phyloP scores from a whole-genome alignment of 37 sponge, comb jelly and placozoan species.

The Halisarca cf. caerulea region DNA sequence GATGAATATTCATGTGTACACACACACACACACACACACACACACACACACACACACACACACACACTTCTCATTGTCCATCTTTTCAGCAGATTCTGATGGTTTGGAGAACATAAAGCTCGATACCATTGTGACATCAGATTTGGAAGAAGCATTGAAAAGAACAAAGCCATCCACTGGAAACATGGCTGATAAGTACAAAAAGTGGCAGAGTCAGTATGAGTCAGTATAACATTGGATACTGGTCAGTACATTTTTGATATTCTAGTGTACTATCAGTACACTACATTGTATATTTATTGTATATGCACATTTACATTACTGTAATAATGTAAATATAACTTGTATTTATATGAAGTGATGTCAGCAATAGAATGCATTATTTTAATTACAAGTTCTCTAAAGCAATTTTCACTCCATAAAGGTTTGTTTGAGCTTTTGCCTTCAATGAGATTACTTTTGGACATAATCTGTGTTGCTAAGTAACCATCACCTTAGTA shows the following conservation, averaged over 20 bases:
- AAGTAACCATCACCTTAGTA: background rate
- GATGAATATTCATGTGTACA: background rate
- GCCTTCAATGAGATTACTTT: background rate
- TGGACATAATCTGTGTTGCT: background rate
- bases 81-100: background rate
- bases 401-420: no score
- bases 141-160: constrained; percentile 80
- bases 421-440: no score
- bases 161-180: constrained; percentile 94
- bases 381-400: no score
- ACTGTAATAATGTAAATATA: no score
- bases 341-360: no score
- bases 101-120: constrained; percentile 57
- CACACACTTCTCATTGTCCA: background rate
- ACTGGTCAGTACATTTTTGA: no score
- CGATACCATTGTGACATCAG: constrained; percentile 81
- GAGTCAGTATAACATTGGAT: constrained; percentile 74
- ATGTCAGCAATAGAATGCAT: no score
- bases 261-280: no score
- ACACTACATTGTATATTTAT: no score
- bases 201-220: constrained; percentile 87
- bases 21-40: constrained; percentile 22
- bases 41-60: constrained; percentile 7
- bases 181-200: constrained; percentile 68
- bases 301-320: no score